These are phyloP conservation scores for Argyresthia goedartella DNA, from an alignment of 2,888 invertebrate species.

Conservation along the genomic window DNA sequence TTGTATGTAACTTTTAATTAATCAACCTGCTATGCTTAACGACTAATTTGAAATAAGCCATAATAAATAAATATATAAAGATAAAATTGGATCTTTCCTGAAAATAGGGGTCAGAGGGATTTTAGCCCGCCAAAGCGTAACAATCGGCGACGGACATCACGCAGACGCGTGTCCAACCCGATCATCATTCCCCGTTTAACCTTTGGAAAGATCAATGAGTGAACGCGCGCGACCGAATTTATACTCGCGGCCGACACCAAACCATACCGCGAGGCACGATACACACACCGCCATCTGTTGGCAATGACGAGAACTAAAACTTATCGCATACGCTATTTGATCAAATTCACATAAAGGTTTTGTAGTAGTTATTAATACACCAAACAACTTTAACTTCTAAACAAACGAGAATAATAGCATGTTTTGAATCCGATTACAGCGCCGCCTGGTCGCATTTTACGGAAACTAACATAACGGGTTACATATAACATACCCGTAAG, in stretches of 20 bases:
- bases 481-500: no score
- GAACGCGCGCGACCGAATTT: not conserved
- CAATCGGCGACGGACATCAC: conserved; percentile 58
- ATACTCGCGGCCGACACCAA: conserved; percentile 15
- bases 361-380: no score
- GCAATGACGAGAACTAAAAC: not conserved
- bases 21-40: no score
- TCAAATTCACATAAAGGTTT: no score
- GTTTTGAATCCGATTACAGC: not conserved
- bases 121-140: conserved; percentile 61
- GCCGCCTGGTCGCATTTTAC: not conserved
- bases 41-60: no score
- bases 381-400: no score
- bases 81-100: conserved; percentile 30
- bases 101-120: conserved; percentile 48
- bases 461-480: not conserved
- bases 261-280: conserved; percentile 26
- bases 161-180: conserved; percentile 47
- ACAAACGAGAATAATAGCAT: no score
- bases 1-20: no score
- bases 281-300: not conserved
- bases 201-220: conserved; percentile 54
- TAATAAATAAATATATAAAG: no score
- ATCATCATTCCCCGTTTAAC: conserved; percentile 66
- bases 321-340: not conserved